Evolutionary conservation across 2,113 vertebrate species (phyloP).

Genomic region (Panurus biarmicus): DNA sequence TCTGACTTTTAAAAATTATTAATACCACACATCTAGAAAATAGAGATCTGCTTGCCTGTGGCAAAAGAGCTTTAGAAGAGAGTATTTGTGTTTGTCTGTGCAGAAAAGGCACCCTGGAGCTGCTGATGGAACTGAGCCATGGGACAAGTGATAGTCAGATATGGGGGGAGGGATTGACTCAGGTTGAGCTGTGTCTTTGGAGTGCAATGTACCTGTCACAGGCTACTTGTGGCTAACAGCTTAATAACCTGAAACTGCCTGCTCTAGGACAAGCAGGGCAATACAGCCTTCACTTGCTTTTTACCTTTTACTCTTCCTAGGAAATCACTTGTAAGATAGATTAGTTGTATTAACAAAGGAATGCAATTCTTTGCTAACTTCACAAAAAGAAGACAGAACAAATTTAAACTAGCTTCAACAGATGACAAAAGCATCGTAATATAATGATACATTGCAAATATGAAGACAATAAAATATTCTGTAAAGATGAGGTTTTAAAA

Average conservation of each 20-base stretch:
- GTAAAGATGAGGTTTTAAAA: not conserved
- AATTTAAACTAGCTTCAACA: not conserved
- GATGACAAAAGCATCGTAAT: not conserved
- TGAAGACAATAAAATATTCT: not conserved
- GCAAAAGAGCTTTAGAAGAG: not conserved
- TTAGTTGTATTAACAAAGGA: not conserved
- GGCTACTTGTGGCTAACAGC: not conserved
- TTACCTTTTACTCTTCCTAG: not conserved
- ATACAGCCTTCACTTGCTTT: not conserved
- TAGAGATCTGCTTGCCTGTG: not conserved
- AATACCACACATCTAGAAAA: not conserved
- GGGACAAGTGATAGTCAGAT: not conserved
- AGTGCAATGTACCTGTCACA: not conserved
- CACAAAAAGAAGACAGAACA: not conserved
- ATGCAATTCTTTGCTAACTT: not conserved
- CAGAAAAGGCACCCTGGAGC: not conserved
- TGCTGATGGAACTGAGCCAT: not conserved
- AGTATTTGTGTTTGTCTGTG: not conserved
- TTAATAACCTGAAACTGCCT: not conserved
- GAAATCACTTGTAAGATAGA: not conserved
- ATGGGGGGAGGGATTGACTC: not conserved
- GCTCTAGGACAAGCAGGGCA: not conserved
- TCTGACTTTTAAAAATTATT: not conserved
- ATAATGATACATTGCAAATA: not conserved
- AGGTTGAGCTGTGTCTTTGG: not conserved